Base-by-base conservation (phyloP, 2,113 vertebrate species). In the Boulengerochromis microlepis region DNA sequence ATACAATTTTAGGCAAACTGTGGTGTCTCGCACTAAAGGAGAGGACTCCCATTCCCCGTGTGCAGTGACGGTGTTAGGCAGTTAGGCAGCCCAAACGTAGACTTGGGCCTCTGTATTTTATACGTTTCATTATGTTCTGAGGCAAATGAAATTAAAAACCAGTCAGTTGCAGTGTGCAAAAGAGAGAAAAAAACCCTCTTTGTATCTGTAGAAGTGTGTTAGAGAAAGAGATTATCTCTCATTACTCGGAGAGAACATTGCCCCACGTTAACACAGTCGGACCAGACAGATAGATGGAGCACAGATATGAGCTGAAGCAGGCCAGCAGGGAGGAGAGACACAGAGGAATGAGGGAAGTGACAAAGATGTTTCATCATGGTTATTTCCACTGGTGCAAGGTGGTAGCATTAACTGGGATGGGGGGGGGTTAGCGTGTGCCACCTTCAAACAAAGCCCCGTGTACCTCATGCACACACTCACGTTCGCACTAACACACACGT, bases 401-500 rank as follows among this genome's bases (percentile, higher is more conserved):
- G 92, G 88, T 66, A 85, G 86, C 91, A 78, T 93, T 86, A 91
- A 86, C 85, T 84, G 82, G 89, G 83, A 71, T 10, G 1, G 33
- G 33, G 29, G 15, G 71, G 38, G 10, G 57, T 50, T 47, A 69
- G 89, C 86, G 71, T 82, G 89, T 93, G 91, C 90, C 93, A 96
- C 96, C 94, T 96, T 96, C 93, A 95, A 93, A 96, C 95, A 96
- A 96, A 96, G 95, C 93, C 92, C 93, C 92, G 83, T 84, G 92
- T 94, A 87, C 78, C 91, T 85, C 87, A 80, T 31, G 74, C 86
- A 80, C 90, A 87, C 86, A 89, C 81, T 80, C 90, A 59, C 53
- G 64, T 84, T 61, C 82, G n/a, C 59, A 74, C 87, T 78, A 85
- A 81, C 86, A 89, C 89, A 91, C 89, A 84, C 82, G 11, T 84